These are phyloP conservation scores for Callospermophilus lateralis DNA, from an alignment of 2,113 vertebrate species.

Conservation along the genomic window DNA sequence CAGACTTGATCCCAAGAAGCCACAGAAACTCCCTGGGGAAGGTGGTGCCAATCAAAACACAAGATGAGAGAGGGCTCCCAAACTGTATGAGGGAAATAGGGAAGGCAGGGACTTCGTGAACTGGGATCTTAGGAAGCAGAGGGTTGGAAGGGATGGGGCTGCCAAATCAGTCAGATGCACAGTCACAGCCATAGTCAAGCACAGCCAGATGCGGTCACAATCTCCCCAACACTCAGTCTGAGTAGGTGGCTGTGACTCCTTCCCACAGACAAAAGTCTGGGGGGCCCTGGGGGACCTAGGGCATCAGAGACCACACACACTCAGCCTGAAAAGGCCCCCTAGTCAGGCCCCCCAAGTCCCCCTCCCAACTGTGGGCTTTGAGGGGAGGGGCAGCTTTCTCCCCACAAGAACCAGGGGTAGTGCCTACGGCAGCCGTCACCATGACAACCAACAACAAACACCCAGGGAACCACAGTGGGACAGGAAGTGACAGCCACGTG, in stretches of 20 bases:
- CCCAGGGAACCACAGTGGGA: slow-evolving; percentile 81
- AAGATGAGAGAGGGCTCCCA: neutral
- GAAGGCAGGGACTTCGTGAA: neutral
- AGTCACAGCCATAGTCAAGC: slow-evolving; percentile 1
- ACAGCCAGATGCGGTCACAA: slow-evolving; percentile 41
- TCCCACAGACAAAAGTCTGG: slow-evolving; percentile 73
- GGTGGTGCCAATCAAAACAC: neutral
- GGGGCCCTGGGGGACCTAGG: slow-evolving; percentile 34
- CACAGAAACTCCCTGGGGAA: neutral
- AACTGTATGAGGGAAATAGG: no score
- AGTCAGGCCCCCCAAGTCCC: neutral
- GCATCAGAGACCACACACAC: slow-evolving; percentile 77
- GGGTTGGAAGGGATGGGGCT: neutral
- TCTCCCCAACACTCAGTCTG: slow-evolving; percentile 50
- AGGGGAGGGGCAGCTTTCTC: slow-evolving; percentile 65
- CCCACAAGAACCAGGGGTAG: slow-evolving; percentile 77
- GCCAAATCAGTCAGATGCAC: neutral
- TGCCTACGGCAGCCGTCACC: slow-evolving; percentile 74
- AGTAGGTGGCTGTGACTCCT: slow-evolving; percentile 66
- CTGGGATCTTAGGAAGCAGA: neutral
- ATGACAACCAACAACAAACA: slow-evolving; percentile 85
- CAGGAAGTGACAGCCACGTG: slow-evolving; percentile 82
- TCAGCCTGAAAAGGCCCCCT: slow-evolving; percentile 60
- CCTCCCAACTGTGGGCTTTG: slow-evolving; percentile 12
- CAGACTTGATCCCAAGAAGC: slow-evolving; percentile 43